Evolutionary conservation across 2,888 invertebrate genomes (phyloP), one percentile per base, ranked within the genome.

Genomic region (Cistogaster globosa): DNA sequence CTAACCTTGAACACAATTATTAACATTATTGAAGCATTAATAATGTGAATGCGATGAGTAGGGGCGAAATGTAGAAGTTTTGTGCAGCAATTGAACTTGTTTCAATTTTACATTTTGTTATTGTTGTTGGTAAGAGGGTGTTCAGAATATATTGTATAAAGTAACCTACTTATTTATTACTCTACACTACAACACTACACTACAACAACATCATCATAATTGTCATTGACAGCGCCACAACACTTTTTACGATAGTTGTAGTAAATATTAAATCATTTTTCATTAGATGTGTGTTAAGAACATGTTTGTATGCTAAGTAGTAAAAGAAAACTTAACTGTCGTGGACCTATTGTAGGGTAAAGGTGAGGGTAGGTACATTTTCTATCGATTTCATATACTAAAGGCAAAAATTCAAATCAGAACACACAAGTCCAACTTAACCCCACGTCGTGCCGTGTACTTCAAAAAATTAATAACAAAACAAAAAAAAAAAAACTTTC

Each of bases 371-470:
- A 62, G 69, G 57, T 48, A 74, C 26, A 58, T 65, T 74, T 65
- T 81, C 82, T 82, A 85, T 85, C 75, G 85, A 85, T 85, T 85
- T 82, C 65, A 77, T 78, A 85, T 74, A 85, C 81, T 60, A 68
- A 58, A 62, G 55, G 51, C 20, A 62, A 60, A 75, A 62, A 62
- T 62, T 12, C 20, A 36, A 69, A 80, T 71, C 60, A 60, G 48
- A 80, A 65, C 65, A 76, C 26, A 65, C 67, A 84, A 80, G 58
- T 62, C 76, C 58, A 65, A 58, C 74, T 18, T 69, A 75, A 82
- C 22, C 26, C 53, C 63, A 14, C 16, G 38, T 36, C 36, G 26
- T 45, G 12, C 38, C 16, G 16, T 60, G n/a, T 36, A 48, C 57
- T 63, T 57, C 32, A 51, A 16, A 69, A 42, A 48, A 55, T 38